Percentiles rank a stretch among this genome's conserved stretches.
phyloP scores from a whole-genome alignment of 1,140 invertebrate genomes.

The Cherax destructor region DNA sequence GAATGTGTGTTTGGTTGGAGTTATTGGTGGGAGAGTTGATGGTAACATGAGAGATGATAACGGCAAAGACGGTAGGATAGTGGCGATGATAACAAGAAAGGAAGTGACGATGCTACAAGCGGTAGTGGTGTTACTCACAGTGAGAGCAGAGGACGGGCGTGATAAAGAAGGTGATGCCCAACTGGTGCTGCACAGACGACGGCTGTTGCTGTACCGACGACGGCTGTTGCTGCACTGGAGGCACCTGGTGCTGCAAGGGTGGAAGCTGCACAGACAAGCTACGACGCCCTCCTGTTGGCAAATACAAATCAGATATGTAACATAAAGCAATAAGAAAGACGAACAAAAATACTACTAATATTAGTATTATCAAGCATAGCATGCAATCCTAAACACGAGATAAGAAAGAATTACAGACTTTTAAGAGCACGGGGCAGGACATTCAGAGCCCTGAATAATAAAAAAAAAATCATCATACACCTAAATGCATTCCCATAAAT shows the following conservation, averaged over 20 bases:
- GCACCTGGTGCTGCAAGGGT: neutral
- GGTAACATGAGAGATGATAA: neutral
- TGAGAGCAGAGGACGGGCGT: conserved; percentile 34
- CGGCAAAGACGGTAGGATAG: too few species aligned
- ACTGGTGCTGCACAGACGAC: neutral
- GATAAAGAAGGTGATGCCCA: conserved; percentile 19
- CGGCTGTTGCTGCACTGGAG: neutral
- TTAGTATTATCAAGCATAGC: too few species aligned
- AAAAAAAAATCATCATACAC: too few species aligned
- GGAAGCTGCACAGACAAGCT: neutral
- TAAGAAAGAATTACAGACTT: too few species aligned
- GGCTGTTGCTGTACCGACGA: neutral
- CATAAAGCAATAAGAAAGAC: neutral
- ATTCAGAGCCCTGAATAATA: too few species aligned
- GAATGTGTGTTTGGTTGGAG: neutral
- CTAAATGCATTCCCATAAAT: too few species aligned
- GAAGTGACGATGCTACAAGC: neutral
- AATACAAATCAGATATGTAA: neutral
- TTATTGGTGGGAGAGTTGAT: neutral
- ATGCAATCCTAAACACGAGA: too few species aligned
- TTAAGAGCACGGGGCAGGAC: too few species aligned
- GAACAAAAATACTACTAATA: too few species aligned
- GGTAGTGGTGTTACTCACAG: conserved; percentile 20
- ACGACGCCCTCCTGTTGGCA: neutral
- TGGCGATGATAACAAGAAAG: neutral